These are phyloP conservation scores for Ascidia mentula DNA, from an alignment of 23 tunicate genomes.

Conservation along the genomic window DNA sequence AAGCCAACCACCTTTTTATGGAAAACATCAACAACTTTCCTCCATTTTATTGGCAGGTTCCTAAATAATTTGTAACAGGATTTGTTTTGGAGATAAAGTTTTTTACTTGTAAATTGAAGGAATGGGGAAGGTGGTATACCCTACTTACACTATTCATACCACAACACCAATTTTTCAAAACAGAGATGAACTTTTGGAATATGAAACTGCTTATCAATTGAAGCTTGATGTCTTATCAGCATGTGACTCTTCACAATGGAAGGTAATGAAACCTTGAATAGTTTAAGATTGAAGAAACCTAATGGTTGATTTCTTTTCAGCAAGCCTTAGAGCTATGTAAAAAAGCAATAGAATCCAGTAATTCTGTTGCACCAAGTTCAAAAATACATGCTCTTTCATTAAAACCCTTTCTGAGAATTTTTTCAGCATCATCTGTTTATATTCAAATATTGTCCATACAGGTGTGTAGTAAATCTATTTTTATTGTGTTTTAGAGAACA, in stretches of 20 bases:
- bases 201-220: constrained; percentile 64
- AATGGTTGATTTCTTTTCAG: constrained; percentile 3
- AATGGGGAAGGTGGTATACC: constrained; percentile 83
- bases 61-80: not conserved
- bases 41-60: constrained; percentile 65
- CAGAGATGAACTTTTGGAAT: constrained; percentile 69
- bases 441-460: constrained; percentile 41
- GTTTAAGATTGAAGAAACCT: not conserved
- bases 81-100: not conserved
- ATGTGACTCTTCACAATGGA: constrained; percentile 42
- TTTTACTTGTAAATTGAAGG: constrained; percentile 8
- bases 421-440: constrained; percentile 46
- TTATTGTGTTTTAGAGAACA: not conserved
- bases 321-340: constrained; percentile 37
- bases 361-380: constrained; percentile 14
- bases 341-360: constrained; percentile 11
- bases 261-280: constrained; percentile 25
- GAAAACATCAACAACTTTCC: constrained; percentile 56
- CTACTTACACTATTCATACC: constrained; percentile 33
- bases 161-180: constrained; percentile 54
- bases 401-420: constrained; percentile 45
- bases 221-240: constrained; percentile 24
- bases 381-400: constrained; percentile 24
- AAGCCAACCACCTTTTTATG: constrained; percentile 42
- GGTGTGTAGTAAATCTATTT: constrained; percentile 8